A percentile compares a stretch with the other conserved stretches of the same genome.
These are phyloP conservation scores for Rhynchotus rufescens DNA, from an alignment of 2,797 vertebrate species.

Conservation along the genomic window DNA sequence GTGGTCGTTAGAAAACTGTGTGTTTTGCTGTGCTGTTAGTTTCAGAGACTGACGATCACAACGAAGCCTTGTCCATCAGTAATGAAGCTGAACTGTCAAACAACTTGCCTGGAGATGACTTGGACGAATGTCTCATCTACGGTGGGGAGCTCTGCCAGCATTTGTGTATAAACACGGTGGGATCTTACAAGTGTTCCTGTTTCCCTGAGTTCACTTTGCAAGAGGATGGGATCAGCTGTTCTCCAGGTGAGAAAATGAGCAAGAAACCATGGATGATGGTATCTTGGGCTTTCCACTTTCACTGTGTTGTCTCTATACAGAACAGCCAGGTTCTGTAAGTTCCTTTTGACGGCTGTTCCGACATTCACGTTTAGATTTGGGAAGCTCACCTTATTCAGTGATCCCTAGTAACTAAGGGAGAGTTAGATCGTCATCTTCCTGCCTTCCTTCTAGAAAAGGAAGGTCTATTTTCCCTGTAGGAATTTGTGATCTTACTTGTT, in stretches of 20 bases:
- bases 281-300: background rate
- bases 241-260: constrained; percentile 79
- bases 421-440: background rate
- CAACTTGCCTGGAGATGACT: constrained; percentile 83
- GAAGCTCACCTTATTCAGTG: no score
- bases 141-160: constrained; percentile 84
- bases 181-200: constrained; percentile 89
- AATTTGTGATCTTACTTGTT: no score
- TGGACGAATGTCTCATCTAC: constrained; percentile 86
- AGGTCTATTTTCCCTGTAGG: no score
- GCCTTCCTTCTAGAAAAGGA: no score
- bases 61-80: constrained; percentile 85
- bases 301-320: background rate
- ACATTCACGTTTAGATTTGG: no score
- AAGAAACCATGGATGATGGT: background rate
- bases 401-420: no score
- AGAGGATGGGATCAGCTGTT: constrained; percentile 86
- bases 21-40: constrained; percentile 73
- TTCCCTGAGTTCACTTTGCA: constrained; percentile 86
- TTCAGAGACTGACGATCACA: constrained; percentile 81
- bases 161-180: constrained; percentile 86
- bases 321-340: background rate
- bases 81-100: constrained; percentile 84
- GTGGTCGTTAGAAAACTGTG: background rate
- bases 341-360: no score